A percentile compares a stretch with the other conserved stretches of the same genome.
phyloP scores from a whole-genome alignment of 2,888 invertebrate species.

The Lamellibrachia satsuma region DNA sequence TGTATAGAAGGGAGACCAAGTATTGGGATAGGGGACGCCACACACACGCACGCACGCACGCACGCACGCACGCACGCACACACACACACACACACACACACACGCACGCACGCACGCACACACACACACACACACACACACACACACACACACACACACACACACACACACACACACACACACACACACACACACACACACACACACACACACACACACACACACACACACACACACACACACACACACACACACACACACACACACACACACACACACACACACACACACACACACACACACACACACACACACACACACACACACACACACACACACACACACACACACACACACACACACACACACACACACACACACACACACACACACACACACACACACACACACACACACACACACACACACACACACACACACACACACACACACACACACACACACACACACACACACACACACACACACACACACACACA shows the following conservation, averaged over 20 bases:
- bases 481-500: slow-evolving; percentile 14
- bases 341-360: neutral
- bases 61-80: slow-evolving; percentile 17
- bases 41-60: slow-evolving; percentile 17
- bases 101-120: slow-evolving; percentile 1
- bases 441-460: slow-evolving; percentile 21
- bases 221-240: slow-evolving; percentile 17
- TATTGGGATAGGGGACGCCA: too few relatives aligned
- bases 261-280: neutral
- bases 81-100: slow-evolving; percentile 13
- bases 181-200: slow-evolving; percentile 17
- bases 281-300: slow-evolving; percentile 19
- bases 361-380: neutral
- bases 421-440: slow-evolving; percentile 20
- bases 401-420: slow-evolving; percentile 19
- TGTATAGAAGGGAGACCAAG: too few relatives aligned
- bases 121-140: slow-evolving; percentile 17
- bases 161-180: slow-evolving; percentile 13
- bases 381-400: slow-evolving; percentile 17
- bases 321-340: neutral
- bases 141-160: slow-evolving; percentile 17
- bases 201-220: neutral
- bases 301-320: neutral
- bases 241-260: slow-evolving; percentile 20
- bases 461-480: slow-evolving; percentile 22